Conservation (phyloP, 2,113 vertebrate species). For the Penelope pileata region DNA sequence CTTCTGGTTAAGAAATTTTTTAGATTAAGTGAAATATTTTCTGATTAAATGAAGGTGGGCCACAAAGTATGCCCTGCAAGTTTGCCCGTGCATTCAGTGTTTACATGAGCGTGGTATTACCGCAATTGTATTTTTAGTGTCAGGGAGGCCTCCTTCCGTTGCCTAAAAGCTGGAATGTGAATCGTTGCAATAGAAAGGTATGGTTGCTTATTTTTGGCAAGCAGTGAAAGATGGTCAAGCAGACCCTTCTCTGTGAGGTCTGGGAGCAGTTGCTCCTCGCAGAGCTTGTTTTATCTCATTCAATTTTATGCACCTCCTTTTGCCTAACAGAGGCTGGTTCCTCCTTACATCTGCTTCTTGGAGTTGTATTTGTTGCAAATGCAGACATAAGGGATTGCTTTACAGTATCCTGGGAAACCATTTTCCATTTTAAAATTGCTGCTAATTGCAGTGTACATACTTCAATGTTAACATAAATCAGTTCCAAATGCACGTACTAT, state of each 20-base stretch:
- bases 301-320: neutral
- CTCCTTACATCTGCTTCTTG: neutral
- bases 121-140: neutral
- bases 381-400: neutral
- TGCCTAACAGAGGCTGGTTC: neutral
- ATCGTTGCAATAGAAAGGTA: neutral
- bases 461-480: neutral
- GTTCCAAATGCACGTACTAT: neutral
- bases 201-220: neutral
- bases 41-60: neutral
- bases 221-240: neutral
- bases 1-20: neutral
- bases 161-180: neutral
- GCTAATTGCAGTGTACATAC: neutral
- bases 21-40: neutral
- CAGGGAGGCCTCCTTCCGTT: neutral
- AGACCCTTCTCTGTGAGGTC: neutral
- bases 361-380: neutral
- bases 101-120: neutral
- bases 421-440: conserved; percentile 20
- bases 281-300: neutral
- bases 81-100: neutral
- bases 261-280: neutral
- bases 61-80: neutral
- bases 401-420: neutral